Conservation (phyloP, 1,140 invertebrate species). For the Drosophila pruinosa region DNA sequence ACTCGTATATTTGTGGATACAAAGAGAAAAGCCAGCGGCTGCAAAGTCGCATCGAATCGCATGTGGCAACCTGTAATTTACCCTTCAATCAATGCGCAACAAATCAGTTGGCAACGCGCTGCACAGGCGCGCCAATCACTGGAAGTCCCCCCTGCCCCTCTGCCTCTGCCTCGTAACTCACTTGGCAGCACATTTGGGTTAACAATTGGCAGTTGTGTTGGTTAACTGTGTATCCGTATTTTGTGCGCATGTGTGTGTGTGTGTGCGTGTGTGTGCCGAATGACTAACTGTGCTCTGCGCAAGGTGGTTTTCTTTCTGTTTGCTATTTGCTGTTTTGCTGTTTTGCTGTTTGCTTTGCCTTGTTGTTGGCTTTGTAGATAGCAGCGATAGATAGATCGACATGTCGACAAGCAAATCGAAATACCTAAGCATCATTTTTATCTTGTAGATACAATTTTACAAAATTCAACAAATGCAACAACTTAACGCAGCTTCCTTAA, state of each 20-base stretch:
- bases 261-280: constrained; percentile 40
- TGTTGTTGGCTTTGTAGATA: constrained; percentile 32
- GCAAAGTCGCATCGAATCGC: constrained; percentile 63
- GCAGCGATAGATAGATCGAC: constrained; percentile 8
- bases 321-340: constrained; percentile 21
- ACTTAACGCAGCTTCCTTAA: constrained; percentile 66
- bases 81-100: constrained; percentile 79
- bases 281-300: constrained; percentile 76
- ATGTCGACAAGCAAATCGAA: constrained; percentile 25
- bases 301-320: constrained; percentile 64
- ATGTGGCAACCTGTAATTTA: constrained; percentile 80
- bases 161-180: constrained; percentile 40
- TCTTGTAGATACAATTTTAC: constrained; percentile 6
- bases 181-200: constrained; percentile 79
- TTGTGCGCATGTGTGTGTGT: constrained; percentile 1
- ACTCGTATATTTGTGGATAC: constrained; percentile 49
- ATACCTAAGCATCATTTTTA: constrained; percentile 10
- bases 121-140: constrained; percentile 62
- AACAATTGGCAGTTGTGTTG: constrained; percentile 65
- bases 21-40: constrained; percentile 50
- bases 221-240: constrained; percentile 52
- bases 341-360: constrained; percentile 8
- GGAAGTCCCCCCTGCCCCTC: neutral
- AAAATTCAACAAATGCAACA: constrained; percentile 29
- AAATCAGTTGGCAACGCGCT: constrained; percentile 77